Evolutionary conservation across 2,888 invertebrate species (phyloP).

Genomic region (Meteorus colon): DNA sequence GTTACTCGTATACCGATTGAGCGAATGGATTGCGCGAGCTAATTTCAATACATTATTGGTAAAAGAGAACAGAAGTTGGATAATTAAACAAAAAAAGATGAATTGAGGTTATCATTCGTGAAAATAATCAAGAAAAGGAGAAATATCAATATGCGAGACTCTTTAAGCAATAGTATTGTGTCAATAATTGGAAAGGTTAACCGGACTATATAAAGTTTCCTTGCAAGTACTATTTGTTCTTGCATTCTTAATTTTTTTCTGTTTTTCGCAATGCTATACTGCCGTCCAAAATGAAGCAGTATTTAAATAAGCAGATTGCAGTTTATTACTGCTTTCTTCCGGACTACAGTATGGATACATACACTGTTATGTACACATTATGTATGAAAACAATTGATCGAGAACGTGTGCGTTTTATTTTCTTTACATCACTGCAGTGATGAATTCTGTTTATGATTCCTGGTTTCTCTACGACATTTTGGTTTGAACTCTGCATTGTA

Average conservation of each 20-base stretch:
- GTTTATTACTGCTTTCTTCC: too few species aligned
- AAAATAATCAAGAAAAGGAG: neutral
- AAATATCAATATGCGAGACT: too few species aligned
- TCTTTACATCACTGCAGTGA: too few species aligned
- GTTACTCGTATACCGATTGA: neutral
- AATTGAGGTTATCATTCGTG: neutral
- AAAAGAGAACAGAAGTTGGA: neutral
- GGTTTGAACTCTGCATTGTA: too few species aligned
- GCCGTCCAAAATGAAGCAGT: too few species aligned
- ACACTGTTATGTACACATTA: constrained; percentile 55
- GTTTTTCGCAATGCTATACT: neutral
- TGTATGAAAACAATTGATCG: constrained; percentile 35
- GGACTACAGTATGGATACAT: too few species aligned
- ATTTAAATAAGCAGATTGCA: too few species aligned
- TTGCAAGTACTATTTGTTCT: neutral
- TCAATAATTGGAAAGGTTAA: neutral
- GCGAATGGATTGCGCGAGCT: too few species aligned
- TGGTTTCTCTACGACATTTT: too few species aligned
- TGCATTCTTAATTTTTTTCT: neutral
- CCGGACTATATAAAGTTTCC: neutral
- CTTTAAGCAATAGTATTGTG: too few species aligned
- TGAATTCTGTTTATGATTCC: too few species aligned
- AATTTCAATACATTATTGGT: neutral
- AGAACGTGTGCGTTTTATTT: too few species aligned
- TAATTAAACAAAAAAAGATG: neutral